Percentiles rank a stretch among this genome's conserved stretches.
Conservation (phyloP, 2,113 vertebrate species). For the Cyprinodon tularosa region DNA sequence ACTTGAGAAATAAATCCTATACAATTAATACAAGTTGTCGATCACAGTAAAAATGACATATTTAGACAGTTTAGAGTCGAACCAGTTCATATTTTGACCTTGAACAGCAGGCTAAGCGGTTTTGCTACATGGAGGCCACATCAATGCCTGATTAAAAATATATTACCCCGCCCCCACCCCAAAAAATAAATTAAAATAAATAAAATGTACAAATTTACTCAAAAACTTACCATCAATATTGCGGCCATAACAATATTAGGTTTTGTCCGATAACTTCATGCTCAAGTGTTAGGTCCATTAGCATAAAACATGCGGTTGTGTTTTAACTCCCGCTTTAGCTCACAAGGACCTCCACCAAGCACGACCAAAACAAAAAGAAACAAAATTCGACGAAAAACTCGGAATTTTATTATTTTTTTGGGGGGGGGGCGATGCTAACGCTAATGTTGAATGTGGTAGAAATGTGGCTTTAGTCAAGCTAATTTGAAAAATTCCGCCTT, state of each 20-base stretch:
- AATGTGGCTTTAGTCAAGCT: not conserved
- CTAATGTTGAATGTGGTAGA: not conserved
- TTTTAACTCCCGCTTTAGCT: not conserved
- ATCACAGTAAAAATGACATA: not conserved
- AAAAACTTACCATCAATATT: not conserved
- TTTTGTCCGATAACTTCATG: not conserved
- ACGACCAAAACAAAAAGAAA: not conserved
- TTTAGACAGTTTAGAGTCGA: not conserved
- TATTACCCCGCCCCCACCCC: too few relatives aligned
- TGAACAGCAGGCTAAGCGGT: not conserved
- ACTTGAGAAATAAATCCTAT: not conserved
- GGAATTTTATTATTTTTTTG: not conserved
- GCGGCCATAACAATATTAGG: not conserved
- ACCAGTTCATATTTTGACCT: not conserved
- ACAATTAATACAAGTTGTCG: not conserved
- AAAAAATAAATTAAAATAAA: not conserved
- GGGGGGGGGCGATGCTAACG: not conserved
- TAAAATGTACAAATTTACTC: not conserved
- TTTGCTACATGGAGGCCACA: not conserved
- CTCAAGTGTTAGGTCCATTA: not conserved
- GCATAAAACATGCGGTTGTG: not conserved
- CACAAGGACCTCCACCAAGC: not conserved
- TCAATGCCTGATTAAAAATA: not conserved
- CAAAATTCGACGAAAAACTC: not conserved
- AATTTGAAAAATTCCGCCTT: not conserved